These are phyloP conservation scores for Caiman crocodilus DNA, from an alignment of 2,797 vertebrate species.

Conservation along the genomic window DNA sequence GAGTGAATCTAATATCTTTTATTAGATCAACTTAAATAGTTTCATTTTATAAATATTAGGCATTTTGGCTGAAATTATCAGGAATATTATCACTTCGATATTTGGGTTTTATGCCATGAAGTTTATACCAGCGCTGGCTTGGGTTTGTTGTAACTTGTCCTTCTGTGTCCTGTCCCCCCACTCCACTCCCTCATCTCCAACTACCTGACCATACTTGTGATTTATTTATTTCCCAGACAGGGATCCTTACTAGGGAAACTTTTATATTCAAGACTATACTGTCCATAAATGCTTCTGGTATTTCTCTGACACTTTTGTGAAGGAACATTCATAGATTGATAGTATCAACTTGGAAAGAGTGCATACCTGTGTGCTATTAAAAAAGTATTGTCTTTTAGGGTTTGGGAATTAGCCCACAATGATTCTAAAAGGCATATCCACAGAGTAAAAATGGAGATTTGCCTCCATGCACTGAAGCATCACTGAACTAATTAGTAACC, in stretches of 20 bases:
- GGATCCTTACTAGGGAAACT: slow-evolving; percentile 26
- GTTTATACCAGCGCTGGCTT: background rate
- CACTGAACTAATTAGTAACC: background rate
- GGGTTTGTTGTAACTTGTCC: slow-evolving; percentile 40
- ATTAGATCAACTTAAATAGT: too few relatives aligned
- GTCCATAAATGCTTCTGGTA: background rate
- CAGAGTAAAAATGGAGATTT: background rate
- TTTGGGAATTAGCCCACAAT: fast-evolving
- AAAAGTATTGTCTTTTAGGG: background rate
- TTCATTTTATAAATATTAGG: background rate
- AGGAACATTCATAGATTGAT: background rate
- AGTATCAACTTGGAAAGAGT: background rate
- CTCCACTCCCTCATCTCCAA: background rate
- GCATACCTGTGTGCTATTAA: fast-evolving
- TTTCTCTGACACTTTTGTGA: background rate
- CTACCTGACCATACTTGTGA: background rate
- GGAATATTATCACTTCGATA: slow-evolving; percentile 1
- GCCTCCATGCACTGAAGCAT: background rate
- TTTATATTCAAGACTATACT: background rate
- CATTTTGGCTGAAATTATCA: slow-evolving; percentile 27
- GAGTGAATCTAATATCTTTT: too few relatives aligned
- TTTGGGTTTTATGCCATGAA: slow-evolving; percentile 11
- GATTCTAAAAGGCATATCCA: background rate
- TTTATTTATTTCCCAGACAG: slow-evolving; percentile 19
- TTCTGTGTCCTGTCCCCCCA: background rate